phyloP scores from a whole-genome alignment of 2,888 invertebrate species.

The Chymomyza caudatula region DNA sequence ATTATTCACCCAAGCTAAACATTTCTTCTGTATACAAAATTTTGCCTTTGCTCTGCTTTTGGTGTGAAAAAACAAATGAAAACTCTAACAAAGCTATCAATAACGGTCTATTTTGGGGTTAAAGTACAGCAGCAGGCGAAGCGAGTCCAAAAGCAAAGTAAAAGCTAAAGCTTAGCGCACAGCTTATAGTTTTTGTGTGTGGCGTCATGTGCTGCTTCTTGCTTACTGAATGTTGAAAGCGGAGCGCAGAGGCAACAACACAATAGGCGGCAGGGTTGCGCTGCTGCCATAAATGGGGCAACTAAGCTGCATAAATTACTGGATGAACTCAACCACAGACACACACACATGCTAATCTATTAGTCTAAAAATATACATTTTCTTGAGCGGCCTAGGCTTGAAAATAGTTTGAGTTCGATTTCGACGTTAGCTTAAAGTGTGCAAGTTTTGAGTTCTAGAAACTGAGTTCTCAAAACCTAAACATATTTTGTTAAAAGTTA shows the following conservation, averaged over 20 bases:
- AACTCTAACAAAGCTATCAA: not conserved
- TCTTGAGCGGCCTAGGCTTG: not conserved
- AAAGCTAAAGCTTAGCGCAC: not conserved
- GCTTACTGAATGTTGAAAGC: not conserved
- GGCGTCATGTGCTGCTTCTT: no score
- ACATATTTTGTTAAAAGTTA: no score
- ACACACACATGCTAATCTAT: not conserved
- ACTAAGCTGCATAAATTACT: not conserved
- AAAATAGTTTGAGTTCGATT: no score
- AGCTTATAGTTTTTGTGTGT: no score
- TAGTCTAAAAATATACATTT: not conserved
- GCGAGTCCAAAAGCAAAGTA: not conserved
- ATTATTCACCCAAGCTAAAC: not conserved
- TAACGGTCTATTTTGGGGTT: conserved; percentile 5
- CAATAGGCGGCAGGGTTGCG: not conserved
- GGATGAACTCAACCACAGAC: not conserved
- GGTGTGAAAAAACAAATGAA: not conserved
- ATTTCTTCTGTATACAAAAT: not conserved
- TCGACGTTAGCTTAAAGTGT: no score
- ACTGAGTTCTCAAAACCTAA: no score
- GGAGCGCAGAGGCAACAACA: not conserved
- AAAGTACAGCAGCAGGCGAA: conserved; percentile 7
- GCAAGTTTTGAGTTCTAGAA: no score
- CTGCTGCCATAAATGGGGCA: not conserved
- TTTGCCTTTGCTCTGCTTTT: not conserved